Evolutionary conservation across 2,888 invertebrate species (phyloP).

Genomic region (Prenolepis imparis): DNA sequence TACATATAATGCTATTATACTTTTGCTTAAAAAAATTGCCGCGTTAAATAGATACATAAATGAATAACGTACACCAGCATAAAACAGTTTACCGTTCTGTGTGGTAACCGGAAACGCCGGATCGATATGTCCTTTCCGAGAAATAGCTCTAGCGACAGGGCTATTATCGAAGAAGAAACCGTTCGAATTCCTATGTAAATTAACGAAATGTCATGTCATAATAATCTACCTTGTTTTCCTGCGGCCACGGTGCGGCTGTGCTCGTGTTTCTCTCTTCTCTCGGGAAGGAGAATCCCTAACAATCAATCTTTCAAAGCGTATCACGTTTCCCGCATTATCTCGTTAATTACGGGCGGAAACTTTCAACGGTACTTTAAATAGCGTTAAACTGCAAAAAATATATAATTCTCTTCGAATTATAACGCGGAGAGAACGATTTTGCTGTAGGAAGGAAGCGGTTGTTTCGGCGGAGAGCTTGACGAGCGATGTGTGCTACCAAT

Average conservation of each 20-base stretch:
- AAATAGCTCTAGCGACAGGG: conserved; percentile 40
- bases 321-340: conserved; percentile 41
- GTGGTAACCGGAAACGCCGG: conserved; percentile 20
- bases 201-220: conserved; percentile 59
- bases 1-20: background rate
- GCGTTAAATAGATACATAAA: conserved; percentile 8
- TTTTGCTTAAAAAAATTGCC: background rate
- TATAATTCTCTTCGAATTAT: background rate
- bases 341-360: conserved; percentile 56
- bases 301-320: conserved; percentile 54
- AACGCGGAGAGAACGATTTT: background rate
- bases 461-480: background rate
- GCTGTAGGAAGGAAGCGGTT: background rate
- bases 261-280: conserved; percentile 41
- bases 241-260: background rate
- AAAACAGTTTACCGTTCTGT: background rate
- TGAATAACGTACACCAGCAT: background rate
- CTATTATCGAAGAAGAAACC: conserved; percentile 45
- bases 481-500: background rate
- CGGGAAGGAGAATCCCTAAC: conserved; percentile 17
- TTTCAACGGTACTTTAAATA: conserved; percentile 46
- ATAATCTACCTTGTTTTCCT: conserved; percentile 38
- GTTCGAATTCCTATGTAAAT: conserved; percentile 62
- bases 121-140: conserved; percentile 43
- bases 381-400: conserved; percentile 12